phyloP scores from a whole-genome alignment of 2,113 vertebrate species.

The Hystrix cristata region DNA sequence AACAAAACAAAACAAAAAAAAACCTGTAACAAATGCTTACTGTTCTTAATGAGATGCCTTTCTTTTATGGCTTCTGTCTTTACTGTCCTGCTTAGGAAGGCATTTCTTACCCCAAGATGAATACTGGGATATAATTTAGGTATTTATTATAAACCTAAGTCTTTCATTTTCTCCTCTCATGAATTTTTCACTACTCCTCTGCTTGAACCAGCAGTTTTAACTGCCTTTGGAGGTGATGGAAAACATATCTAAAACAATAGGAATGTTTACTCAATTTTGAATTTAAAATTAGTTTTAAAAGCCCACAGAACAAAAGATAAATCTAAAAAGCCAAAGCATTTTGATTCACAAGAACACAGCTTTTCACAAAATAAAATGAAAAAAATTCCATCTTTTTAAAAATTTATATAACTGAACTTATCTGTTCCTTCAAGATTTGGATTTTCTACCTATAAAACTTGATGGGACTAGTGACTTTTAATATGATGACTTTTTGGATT shows the following conservation, averaged over 20 bases:
- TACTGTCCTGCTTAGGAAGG: slow-evolving; percentile 26
- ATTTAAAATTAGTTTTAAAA: slow-evolving; percentile 41
- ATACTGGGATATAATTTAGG: neutral
- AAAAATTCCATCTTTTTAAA: neutral
- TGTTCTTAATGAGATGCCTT: neutral
- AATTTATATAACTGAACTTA: neutral
- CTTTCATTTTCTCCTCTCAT: neutral
- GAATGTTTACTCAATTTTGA: neutral
- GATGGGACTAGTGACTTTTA: neutral
- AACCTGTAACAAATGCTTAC: neutral
- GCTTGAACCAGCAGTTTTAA: neutral
- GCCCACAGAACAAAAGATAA: neutral
- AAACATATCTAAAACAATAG: neutral
- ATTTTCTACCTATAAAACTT: neutral
- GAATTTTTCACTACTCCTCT: neutral
- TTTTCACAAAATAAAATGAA: slow-evolving; percentile 30
- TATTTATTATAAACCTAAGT: neutral
- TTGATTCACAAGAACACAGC: neutral
- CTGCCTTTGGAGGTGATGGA: neutral
- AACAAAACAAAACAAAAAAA: too few relatives aligned
- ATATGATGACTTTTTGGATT: neutral
- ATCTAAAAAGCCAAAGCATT: neutral
- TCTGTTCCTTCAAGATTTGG: neutral
- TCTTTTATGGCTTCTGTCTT: neutral
- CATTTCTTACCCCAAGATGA: slow-evolving; percentile 1